A percentile compares a stretch with the other conserved stretches of the same genome.
phyloP scores from a whole-genome alignment of 2,888 invertebrate species.

The Campoletis raptor region DNA sequence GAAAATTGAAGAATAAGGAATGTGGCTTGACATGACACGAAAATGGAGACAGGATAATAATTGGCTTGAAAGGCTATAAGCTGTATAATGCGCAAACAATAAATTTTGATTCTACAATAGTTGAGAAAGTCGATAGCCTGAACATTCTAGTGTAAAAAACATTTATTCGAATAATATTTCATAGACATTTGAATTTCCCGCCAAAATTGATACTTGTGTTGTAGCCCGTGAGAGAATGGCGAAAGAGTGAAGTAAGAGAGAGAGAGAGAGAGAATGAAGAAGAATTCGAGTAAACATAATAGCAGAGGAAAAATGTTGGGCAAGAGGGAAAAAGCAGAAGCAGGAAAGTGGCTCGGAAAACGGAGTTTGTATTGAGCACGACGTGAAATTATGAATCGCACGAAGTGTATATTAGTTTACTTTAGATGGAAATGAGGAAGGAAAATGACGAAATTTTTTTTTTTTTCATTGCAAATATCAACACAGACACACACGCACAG shows the following conservation, averaged over 20 bases:
- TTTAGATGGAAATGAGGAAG: background rate
- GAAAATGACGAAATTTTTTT: constrained; percentile 6
- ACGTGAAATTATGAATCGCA: background rate
- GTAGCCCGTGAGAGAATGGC: background rate
- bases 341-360: background rate
- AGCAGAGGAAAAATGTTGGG: background rate
- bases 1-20: background rate
- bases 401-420: background rate
- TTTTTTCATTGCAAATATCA: constrained; percentile 31
- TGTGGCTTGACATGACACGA: background rate
- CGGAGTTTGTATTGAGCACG: background rate
- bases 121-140: background rate
- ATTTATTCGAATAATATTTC: background rate
- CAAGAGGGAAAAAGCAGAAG: background rate
- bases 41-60: background rate
- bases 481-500: background rate
- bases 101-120: background rate
- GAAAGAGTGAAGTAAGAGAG: background rate
- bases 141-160: background rate
- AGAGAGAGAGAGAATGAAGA: background rate
- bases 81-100: background rate
- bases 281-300: constrained; percentile 41
- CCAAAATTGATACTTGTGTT: constrained; percentile 14
- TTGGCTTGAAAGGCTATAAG: background rate
- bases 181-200: constrained; percentile 41